Conservation (phyloP, 2,888 invertebrate species). For the Enchytraeus crypticus region DNA sequence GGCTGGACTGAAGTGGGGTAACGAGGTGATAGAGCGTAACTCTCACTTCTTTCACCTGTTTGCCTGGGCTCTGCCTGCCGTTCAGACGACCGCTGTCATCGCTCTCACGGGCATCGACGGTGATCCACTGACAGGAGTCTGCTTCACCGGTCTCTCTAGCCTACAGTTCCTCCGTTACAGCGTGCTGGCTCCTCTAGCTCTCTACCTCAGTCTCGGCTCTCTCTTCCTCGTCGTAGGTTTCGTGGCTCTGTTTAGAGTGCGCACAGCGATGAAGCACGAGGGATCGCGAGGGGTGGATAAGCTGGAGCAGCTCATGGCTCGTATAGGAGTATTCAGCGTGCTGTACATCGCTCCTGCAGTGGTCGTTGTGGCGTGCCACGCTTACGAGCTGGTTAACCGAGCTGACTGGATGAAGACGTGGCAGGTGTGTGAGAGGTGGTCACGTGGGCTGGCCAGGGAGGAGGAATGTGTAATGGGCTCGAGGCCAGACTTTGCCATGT, state of each 20-base stretch:
- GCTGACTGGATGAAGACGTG: conserved; percentile 79
- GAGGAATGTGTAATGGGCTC: no score
- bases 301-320: conserved; percentile 82
- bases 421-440: no score
- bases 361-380: conserved; percentile 81
- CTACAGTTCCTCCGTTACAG: conserved; percentile 71
- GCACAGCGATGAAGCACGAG: conserved; percentile 78
- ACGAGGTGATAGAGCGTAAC: conserved; percentile 93
- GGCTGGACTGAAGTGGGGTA: conserved; percentile 93
- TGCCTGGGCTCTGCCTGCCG: conserved; percentile 92
- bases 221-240: conserved; percentile 88
- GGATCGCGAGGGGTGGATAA: conserved; percentile 75
- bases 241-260: conserved; percentile 86
- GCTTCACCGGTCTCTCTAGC: conserved; percentile 78
- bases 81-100: conserved; percentile 86
- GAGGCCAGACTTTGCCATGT: conserved; percentile 71
- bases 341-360: conserved; percentile 89
- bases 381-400: conserved; percentile 84
- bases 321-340: conserved; percentile 87
- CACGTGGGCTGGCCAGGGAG: no score
- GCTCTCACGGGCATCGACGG: conserved; percentile 83
- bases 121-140: conserved; percentile 56
- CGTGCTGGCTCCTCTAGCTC: conserved; percentile 80
- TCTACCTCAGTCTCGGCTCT: conserved; percentile 82
- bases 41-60: conserved; percentile 93